Conservation (phyloP, 2,888 invertebrate genomes). For the Drosophila limbata region DNA sequence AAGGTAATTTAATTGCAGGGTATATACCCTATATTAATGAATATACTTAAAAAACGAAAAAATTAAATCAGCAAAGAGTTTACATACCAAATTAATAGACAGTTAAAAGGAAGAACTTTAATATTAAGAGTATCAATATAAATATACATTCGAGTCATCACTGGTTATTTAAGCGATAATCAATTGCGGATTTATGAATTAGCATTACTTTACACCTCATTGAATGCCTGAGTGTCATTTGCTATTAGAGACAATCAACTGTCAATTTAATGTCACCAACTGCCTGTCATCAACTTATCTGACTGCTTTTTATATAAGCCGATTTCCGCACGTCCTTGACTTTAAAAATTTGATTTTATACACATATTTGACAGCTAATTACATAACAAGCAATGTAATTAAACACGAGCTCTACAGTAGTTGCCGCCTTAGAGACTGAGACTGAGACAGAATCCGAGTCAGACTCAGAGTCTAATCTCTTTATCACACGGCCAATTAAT, state of each 20-base stretch:
- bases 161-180: not conserved
- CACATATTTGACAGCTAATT: slow-evolving; percentile 33
- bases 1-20: no score
- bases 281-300: slow-evolving; percentile 41
- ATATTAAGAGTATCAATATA: no score
- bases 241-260: slow-evolving; percentile 38
- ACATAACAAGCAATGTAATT: slow-evolving; percentile 62
- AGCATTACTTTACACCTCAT: slow-evolving; percentile 19
- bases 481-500: slow-evolving; percentile 77
- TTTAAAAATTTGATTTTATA: slow-evolving; percentile 39
- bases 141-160: no score
- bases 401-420: slow-evolving; percentile 31
- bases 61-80: no score
- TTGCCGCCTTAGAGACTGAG: slow-evolving; percentile 7
- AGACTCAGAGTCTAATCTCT: slow-evolving; percentile 54
- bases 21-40: no score
- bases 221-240: slow-evolving; percentile 1
- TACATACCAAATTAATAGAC: no score
- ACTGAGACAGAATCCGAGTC: not conserved
- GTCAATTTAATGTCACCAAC: slow-evolving; percentile 45
- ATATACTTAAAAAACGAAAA: no score
- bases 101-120: no score
- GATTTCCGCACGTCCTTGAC: slow-evolving; percentile 74
- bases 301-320: slow-evolving; percentile 36
- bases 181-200: not conserved